These are phyloP conservation scores for Globodera rostochiensis DNA, from an alignment of 1,140 invertebrate species.

Conservation along the genomic window DNA sequence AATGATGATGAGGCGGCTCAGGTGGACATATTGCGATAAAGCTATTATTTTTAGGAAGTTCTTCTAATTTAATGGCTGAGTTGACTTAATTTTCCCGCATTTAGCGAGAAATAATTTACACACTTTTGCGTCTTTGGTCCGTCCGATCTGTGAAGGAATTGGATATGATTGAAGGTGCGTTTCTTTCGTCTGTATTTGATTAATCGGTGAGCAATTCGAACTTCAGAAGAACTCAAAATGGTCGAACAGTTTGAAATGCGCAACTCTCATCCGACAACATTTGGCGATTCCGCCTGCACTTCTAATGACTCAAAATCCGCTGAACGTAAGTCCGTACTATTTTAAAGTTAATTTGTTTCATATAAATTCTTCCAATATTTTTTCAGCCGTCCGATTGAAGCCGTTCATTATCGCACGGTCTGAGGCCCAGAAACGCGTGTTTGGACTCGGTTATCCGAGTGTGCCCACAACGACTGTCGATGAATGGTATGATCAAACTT, in stretches of 20 bases:
- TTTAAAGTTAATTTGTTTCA: not conserved
- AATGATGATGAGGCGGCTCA: conserved; percentile 39
- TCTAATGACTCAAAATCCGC: not conserved
- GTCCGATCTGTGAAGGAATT: conserved; percentile 78
- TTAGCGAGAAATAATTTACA: conserved; percentile 41
- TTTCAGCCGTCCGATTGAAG: conserved; percentile 20
- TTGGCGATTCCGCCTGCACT: not conserved
- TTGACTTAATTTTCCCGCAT: not conserved
- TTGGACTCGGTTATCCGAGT: conserved; percentile 89
- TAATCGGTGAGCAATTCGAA: not conserved
- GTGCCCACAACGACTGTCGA: conserved; percentile 87
- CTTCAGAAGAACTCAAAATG: conserved; percentile 25
- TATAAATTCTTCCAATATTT: not conserved
- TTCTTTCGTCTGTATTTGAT: conserved; percentile 8
- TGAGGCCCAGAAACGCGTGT: conserved; percentile 85
- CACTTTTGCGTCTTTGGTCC: conserved; percentile 41
- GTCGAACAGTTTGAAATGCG: conserved; percentile 12
- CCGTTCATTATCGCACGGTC: conserved; percentile 88
- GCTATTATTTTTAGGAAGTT: not conserved
- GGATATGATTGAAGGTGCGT: conserved; percentile 67
- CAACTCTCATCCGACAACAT: not conserved
- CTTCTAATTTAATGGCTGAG: not conserved
- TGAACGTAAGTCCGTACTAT: not conserved
- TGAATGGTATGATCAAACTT: conserved; percentile 90
- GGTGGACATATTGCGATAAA: not conserved